phyloP scores from a whole-genome alignment of 2,797 vertebrate species.

The Acanthornis magna region DNA sequence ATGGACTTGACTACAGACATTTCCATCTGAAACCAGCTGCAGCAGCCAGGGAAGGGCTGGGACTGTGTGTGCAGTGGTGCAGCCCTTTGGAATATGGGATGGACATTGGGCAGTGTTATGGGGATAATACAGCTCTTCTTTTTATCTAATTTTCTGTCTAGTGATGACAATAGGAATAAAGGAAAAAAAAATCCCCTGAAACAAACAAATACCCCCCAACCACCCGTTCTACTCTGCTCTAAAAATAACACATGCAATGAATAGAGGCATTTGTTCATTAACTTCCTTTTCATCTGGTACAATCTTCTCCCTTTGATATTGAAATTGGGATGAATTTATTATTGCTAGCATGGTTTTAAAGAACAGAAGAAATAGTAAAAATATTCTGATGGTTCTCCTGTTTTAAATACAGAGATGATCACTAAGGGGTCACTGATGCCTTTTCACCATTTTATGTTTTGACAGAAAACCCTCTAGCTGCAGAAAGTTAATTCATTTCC shows the following conservation, averaged over 20 bases:
- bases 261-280: constrained; percentile 42
- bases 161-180: background rate
- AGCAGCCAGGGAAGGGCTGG: background rate
- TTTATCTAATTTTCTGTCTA: background rate
- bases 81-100: background rate
- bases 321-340: constrained; percentile 33
- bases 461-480: background rate
- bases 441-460: background rate
- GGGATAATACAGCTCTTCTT: background rate
- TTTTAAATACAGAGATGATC: background rate
- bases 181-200: background rate
- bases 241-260: constrained; percentile 37
- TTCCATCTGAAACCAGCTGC: background rate
- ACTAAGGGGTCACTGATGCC: background rate
- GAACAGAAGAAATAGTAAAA: background rate
- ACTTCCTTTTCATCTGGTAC: constrained; percentile 20
- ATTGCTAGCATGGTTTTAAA: background rate
- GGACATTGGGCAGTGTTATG: background rate
- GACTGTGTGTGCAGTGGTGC: background rate
- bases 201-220: background rate
- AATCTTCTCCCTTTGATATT: constrained; percentile 49
- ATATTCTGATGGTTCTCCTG: background rate
- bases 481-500: background rate
- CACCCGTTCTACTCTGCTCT: background rate
- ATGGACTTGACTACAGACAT: background rate